These are phyloP conservation scores for Carassius gibelio DNA, from an alignment of 2,113 vertebrate genomes.

Conservation along the genomic window DNA sequence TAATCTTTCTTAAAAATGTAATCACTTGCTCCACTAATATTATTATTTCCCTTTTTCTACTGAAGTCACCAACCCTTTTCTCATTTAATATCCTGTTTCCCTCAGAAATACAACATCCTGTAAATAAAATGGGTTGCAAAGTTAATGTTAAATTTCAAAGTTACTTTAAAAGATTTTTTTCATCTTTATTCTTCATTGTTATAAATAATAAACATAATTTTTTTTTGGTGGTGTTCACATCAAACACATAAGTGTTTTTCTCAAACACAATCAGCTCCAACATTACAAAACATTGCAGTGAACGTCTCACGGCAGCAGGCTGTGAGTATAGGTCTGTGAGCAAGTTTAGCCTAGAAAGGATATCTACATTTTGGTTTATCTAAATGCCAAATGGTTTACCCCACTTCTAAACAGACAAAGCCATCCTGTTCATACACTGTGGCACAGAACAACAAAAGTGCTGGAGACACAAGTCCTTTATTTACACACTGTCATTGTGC, in stretches of 20 bases:
- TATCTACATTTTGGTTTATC: conserved; percentile 61
- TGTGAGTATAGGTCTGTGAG: neutral
- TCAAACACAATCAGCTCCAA: neutral
- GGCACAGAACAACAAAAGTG: conserved; percentile 43
- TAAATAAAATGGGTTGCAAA: no score
- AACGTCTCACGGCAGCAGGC: neutral
- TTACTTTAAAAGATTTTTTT: no score
- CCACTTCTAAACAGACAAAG: conserved; percentile 62
- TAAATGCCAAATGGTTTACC: conserved; percentile 65
- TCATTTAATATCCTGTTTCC: neutral
- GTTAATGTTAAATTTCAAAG: no score
- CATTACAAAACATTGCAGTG: neutral
- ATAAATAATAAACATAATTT: neutral
- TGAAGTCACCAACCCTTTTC: neutral
- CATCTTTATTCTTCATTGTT: neutral
- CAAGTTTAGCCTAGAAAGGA: neutral
- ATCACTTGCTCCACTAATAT: neutral
- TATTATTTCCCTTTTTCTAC: neutral
- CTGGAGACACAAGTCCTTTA: conserved; percentile 32
- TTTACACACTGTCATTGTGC: conserved; percentile 37
- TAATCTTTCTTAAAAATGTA: neutral
- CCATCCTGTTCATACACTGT: conserved; percentile 51
- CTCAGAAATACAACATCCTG: no score
- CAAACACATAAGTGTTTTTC: neutral
- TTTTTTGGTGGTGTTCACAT: neutral